Conservation (phyloP, 2,888 invertebrate species). For the Cheilosia pagana region DNA sequence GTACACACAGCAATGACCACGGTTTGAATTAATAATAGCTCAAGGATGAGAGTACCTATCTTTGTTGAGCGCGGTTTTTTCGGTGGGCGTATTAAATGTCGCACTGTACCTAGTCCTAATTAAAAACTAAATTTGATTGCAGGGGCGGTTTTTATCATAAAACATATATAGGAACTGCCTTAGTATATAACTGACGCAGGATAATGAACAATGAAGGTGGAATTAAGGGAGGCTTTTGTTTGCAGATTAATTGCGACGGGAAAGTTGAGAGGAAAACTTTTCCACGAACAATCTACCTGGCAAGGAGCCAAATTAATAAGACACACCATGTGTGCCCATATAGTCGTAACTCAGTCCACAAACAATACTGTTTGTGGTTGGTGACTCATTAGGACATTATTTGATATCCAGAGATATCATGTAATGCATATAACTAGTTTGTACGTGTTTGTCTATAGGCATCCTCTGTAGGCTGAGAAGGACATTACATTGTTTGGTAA, state of each 20-base stretch:
- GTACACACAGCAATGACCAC: not conserved
- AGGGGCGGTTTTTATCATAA: not conserved
- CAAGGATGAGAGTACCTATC: conserved; percentile 35
- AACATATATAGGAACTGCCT: conserved; percentile 39
- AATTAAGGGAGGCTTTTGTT: conserved; percentile 30
- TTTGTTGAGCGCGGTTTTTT: not conserved
- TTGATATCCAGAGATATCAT: not conserved
- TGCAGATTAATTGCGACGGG: conserved; percentile 30
- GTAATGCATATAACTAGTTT: not conserved
- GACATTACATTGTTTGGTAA: too few species aligned
- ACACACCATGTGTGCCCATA: not conserved
- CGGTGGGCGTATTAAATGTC: conserved; percentile 17
- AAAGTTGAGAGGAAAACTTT: not conserved
- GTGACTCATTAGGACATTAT: conserved; percentile 35
- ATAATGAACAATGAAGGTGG: conserved; percentile 54
- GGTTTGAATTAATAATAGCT: conserved; percentile 34
- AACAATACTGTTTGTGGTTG: conserved; percentile 16
- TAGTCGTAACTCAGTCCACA: not conserved
- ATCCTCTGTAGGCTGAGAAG: too few species aligned
- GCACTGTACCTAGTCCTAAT: conserved; percentile 52
- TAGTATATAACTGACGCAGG: conserved; percentile 46
- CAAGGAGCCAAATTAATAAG: conserved; percentile 24
- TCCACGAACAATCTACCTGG: conserved; percentile 28
- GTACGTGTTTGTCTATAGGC: not conserved
- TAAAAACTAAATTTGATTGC: conserved; percentile 34